Base-by-base conservation (phyloP, 2,797 vertebrate genomes). In the Semotilus atromaculatus region DNA sequence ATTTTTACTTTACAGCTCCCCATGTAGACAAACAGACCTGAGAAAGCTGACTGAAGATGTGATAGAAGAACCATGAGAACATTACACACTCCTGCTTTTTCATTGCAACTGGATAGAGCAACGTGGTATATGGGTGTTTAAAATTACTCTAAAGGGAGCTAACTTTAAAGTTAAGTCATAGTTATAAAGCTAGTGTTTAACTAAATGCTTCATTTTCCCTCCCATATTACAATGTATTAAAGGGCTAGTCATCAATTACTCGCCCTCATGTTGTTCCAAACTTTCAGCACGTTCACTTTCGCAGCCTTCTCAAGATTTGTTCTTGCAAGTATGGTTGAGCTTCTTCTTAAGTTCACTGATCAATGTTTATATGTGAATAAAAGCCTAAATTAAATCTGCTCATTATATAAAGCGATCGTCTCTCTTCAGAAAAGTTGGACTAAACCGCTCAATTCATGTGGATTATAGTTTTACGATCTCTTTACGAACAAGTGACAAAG, bases 1-100 rank as follows among this genome's bases (percentile, higher is more conserved):
- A 78, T 71, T 68, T 77, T 7, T 38, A 78, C 82, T 43, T 83
- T 77, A 58, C 48, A 68, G 48, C 36, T 67, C 60, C 34, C 71
- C 23, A 1, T 53, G 16, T 58, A 43, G 62, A 76, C n/a, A 68
- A 43, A 68, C 73, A 83, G 82, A 77, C 53, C 36, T 55, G 73
- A 36, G 48, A 76, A 83, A 34, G 19, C 62, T 18, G 45, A 77
- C 45, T 19, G 31, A 51, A 72, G 80, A 83, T 14, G 48, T 83
- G 62, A 77, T 48, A 23, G 40, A 79, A 66, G 11, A 82, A 23
- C 53, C 51, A 58, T 72, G 51, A 31, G 53, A 82, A 73, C 5
- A 1, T 43, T 34, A 48, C 26, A 7, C 26, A 11, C 13, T 11
- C 10, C n/a, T 58, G 38, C 18, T 53, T 38, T 40, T 40, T 38